Conservation (phyloP, 2,888 invertebrate genomes). For the Hydriomena furcata region DNA sequence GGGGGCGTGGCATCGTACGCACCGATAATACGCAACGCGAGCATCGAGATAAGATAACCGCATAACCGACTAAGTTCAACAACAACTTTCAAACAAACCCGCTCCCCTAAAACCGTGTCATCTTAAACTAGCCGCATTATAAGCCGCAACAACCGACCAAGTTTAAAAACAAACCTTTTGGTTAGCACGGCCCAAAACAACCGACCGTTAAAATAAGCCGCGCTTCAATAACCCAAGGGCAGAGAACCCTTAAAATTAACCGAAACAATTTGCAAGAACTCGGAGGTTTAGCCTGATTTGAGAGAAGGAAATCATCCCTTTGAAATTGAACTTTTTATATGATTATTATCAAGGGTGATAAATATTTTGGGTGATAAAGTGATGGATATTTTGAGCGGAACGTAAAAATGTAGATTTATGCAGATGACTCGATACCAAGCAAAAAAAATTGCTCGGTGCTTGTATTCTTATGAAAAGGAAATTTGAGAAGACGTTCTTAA, state of each 20-base stretch:
- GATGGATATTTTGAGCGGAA: no score
- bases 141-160: slow-evolving; percentile 26
- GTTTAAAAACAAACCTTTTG: slow-evolving; percentile 28
- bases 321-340: background rate
- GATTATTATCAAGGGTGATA: background rate
- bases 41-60: slow-evolving; percentile 56
- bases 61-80: slow-evolving; percentile 44
- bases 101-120: slow-evolving; percentile 14
- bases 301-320: background rate
- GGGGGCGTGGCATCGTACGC: slow-evolving; percentile 77
- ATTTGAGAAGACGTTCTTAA: no score
- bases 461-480: no score
- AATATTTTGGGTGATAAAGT: no score
- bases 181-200: slow-evolving; percentile 1
- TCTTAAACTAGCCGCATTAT: slow-evolving; percentile 11
- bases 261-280: slow-evolving; percentile 27
- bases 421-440: no score
- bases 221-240: slow-evolving; percentile 16
- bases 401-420: no score
- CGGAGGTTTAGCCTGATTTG: background rate
- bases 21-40: slow-evolving; percentile 66
- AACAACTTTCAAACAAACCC: slow-evolving; percentile 16
- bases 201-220: slow-evolving; percentile 21
- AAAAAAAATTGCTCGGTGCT: no score
- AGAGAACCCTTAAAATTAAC: slow-evolving; percentile 26